These are phyloP conservation scores for Coracias cyanogaster DNA, from an alignment of 2,797 vertebrate genomes.

Conservation along the genomic window DNA sequence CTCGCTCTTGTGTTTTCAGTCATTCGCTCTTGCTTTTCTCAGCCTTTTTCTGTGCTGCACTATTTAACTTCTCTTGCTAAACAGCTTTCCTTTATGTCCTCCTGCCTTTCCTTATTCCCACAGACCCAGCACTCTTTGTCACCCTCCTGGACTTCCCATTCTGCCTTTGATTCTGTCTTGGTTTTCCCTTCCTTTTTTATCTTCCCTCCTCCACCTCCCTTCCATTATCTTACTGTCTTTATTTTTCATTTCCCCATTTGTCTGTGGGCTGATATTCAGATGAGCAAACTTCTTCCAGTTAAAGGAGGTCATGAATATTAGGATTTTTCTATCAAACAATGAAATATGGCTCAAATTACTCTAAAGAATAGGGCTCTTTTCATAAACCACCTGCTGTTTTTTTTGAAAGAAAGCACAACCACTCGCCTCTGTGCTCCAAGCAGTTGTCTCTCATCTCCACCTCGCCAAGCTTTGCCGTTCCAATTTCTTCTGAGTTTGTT, in stretches of 20 bases:
- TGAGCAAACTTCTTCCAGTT: constrained; percentile 51
- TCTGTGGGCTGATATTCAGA: constrained; percentile 57
- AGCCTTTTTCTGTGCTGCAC: not conserved
- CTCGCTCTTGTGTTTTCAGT: not conserved
- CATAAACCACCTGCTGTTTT: constrained; percentile 60
- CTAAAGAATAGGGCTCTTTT: constrained; percentile 62
- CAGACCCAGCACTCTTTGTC: constrained; percentile 9
- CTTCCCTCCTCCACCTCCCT: not conserved
- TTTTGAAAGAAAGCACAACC: constrained; percentile 53
- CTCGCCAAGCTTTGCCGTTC: not conserved
- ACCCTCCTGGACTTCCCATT: constrained; percentile 31
- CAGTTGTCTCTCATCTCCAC: constrained; percentile 58
- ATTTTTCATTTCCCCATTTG: constrained; percentile 48
- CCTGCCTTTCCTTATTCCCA: not conserved
- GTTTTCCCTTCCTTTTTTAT: not conserved
- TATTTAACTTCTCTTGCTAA: constrained; percentile 4
- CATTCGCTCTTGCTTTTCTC: constrained; percentile 1
- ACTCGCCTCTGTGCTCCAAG: constrained; percentile 7
- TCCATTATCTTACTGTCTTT: constrained; percentile 26
- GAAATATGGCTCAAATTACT: constrained; percentile 70
- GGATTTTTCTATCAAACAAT: constrained; percentile 59
- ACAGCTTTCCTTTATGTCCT: constrained; percentile 25
- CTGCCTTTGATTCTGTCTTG: constrained; percentile 15
- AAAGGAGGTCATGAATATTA: constrained; percentile 66
- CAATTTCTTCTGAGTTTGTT: constrained; percentile 12